Percentiles rank a stretch among this genome's conserved stretches.
These are phyloP conservation scores for Drosophila meridionalis DNA, from an alignment of 2,888 invertebrate species.

Conservation along the genomic window DNA sequence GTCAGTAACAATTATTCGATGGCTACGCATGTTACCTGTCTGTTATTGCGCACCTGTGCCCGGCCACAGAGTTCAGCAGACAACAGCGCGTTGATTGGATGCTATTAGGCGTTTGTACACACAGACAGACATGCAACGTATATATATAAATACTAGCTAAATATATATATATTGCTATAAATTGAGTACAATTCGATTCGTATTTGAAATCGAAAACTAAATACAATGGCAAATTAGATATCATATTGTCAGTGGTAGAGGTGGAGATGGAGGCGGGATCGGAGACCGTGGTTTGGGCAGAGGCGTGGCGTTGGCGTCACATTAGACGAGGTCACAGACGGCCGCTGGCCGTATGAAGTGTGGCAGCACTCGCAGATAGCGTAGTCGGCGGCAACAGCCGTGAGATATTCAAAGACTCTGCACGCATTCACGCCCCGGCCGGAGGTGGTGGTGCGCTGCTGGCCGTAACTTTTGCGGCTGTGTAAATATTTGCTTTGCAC, in stretches of 20 bases:
- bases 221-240: slow-evolving; percentile 69
- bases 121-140: slow-evolving; percentile 1
- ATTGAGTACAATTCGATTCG: slow-evolving; percentile 52
- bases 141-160: slow-evolving; percentile 13
- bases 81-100: slow-evolving; percentile 67
- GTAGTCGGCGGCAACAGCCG: slow-evolving; percentile 15
- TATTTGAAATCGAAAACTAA: slow-evolving; percentile 46
- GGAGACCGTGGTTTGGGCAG: slow-evolving; percentile 35
- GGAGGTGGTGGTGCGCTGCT: not conserved
- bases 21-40: slow-evolving; percentile 39
- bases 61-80: slow-evolving; percentile 44
- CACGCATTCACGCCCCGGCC: slow-evolving; percentile 39
- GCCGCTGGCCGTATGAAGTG: not conserved
- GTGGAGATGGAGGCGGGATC: slow-evolving; percentile 5
- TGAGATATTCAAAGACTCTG: slow-evolving; percentile 28
- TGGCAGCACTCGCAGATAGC: not conserved
- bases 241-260: slow-evolving; percentile 41
- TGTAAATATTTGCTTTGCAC: slow-evolving; percentile 66
- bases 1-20: slow-evolving; percentile 34
- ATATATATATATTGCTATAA: slow-evolving; percentile 27
- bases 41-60: slow-evolving; percentile 54
- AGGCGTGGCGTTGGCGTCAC: slow-evolving; percentile 50
- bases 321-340: slow-evolving; percentile 3
- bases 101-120: slow-evolving; percentile 44
- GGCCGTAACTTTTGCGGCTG: slow-evolving; percentile 35